Conservation (phyloP, 2,797 vertebrate genomes). For the Gila robusta region DNA sequence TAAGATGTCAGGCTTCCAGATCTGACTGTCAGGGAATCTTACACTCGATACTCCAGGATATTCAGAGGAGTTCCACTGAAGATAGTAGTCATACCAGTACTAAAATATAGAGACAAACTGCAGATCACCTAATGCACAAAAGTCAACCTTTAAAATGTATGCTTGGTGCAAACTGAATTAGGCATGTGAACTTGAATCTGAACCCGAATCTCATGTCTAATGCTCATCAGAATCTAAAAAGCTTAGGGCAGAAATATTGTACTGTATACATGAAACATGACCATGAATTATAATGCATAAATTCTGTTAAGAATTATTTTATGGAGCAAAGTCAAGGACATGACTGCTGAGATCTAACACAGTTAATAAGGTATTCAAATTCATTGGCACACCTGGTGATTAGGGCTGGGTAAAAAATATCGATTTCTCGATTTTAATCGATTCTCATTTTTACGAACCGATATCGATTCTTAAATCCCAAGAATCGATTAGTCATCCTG, state of each 20-base stretch:
- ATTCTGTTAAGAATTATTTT: not conserved
- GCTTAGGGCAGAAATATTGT: not conserved
- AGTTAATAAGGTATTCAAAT: not conserved
- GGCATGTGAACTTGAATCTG: not conserved
- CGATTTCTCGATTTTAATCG: too few species aligned
- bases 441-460: too few species aligned
- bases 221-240: not conserved
- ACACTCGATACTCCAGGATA: slow-evolving; percentile 89
- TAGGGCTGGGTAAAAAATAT: too few species aligned
- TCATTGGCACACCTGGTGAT: not conserved
- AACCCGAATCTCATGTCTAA: not conserved
- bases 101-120: slow-evolving; percentile 63
- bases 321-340: not conserved
- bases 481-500: too few species aligned
- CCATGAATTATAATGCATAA: not conserved
- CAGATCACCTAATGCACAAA: not conserved
- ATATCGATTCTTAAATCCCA: too few species aligned
- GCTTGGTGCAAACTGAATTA: slow-evolving; percentile 1
- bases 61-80: slow-evolving; percentile 88
- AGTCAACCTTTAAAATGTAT: not conserved
- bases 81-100: slow-evolving; percentile 90
- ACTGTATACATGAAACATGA: not conserved
- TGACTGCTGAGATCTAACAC: not conserved
- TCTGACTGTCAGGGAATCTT: slow-evolving; percentile 88
- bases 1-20: slow-evolving; percentile 97